These are phyloP conservation scores for Myotis planiceps DNA, from an alignment of 2,797 vertebrate genomes.

Conservation along the genomic window DNA sequence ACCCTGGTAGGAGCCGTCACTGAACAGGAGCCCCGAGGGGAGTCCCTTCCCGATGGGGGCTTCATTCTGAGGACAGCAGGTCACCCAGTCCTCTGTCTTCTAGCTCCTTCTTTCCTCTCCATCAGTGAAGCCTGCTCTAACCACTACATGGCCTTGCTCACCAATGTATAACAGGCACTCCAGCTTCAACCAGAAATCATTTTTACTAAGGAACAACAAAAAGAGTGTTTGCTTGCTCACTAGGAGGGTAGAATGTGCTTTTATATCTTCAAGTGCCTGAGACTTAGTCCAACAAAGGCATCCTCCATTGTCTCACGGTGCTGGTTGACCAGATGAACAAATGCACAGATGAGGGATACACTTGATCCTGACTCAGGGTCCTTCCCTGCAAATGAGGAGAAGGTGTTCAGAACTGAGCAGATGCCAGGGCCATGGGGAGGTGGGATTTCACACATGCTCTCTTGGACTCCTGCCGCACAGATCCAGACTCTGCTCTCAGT, in stretches of 20 bases:
- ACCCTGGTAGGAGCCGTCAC: too few species aligned
- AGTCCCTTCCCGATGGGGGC: fast-evolving
- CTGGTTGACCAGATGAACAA: neutral
- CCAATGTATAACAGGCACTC: fast-evolving
- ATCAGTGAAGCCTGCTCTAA: neutral
- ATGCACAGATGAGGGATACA: fast-evolving
- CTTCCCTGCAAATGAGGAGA: fast-evolving
- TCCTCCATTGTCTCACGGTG: neutral
- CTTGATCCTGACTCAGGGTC: neutral
- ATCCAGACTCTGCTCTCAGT: neutral
- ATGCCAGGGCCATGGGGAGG: neutral
- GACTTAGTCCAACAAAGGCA: neutral
- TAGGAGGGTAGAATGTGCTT: neutral
- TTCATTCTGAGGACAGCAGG: neutral
- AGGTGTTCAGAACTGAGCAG: neutral
- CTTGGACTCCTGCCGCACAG: neutral
- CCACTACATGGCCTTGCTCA: too few species aligned
- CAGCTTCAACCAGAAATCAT: neutral
- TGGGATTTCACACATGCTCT: neutral
- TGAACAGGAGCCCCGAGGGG: neutral
- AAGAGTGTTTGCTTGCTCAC: neutral
- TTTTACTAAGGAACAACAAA: neutral
- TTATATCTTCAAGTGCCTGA: neutral
- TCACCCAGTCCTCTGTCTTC: neutral
- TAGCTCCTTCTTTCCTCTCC: neutral